Evolutionary conservation across 2,888 invertebrate genomes (phyloP).

Genomic region (Chaetogeoica ovagalla): DNA sequence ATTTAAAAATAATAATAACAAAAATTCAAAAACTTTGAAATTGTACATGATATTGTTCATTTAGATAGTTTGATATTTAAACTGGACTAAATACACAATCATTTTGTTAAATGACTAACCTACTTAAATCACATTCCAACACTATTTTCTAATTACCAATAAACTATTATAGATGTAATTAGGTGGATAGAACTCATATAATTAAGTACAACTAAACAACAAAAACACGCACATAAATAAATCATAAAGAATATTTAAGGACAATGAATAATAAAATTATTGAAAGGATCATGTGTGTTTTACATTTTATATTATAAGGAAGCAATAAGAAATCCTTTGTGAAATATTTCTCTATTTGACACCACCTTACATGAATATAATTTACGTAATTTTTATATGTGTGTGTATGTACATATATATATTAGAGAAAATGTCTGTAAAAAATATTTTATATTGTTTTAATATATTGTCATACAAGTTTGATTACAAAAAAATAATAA

Average conservation of each 20-base stretch:
- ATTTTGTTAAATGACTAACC: constrained; percentile 8
- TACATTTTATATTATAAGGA: neutral
- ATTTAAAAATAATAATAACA: neutral
- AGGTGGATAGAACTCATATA: constrained; percentile 8
- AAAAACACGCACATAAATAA: constrained; percentile 41
- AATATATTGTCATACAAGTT: neutral
- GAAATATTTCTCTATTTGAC: neutral
- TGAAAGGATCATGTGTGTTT: constrained; percentile 7
- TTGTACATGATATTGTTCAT: neutral
- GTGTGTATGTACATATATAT: too few species aligned
- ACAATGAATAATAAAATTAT: neutral
- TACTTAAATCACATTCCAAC: constrained; percentile 20
- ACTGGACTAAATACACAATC: neutral
- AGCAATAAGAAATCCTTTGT: neutral
- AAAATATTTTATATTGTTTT: neutral
- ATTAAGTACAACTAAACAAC: constrained; percentile 30
- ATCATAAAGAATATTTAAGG: constrained; percentile 12
- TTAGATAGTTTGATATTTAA: neutral
- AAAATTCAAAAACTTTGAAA: neutral
- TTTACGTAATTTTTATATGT: neutral
- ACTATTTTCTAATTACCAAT: constrained; percentile 36
- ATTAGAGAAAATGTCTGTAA: neutral
- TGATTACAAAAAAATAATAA: neutral
- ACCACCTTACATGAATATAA: neutral
- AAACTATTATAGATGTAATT: constrained; percentile 4